Evolutionary conservation across 2,113 vertebrate genomes (phyloP).

Genomic region (Salvelinus namaycush): DNA sequence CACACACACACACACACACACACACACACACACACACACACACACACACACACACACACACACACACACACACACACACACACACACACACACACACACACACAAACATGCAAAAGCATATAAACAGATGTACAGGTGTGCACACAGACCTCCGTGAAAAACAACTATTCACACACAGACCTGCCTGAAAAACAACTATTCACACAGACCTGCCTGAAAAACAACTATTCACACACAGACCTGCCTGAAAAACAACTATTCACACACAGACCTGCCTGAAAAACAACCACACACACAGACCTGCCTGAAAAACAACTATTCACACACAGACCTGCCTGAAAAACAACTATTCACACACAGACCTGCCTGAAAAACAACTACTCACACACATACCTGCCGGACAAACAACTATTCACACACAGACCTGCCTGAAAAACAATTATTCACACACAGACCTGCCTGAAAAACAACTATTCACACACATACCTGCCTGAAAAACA

Average conservation of each 20-base stretch:
- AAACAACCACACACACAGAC: background rate
- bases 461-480: background rate
- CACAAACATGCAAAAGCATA: background rate
- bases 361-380: too few relatives aligned
- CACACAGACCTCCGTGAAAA: background rate
- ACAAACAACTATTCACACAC: too few relatives aligned
- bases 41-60: background rate
- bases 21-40: background rate
- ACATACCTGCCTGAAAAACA: background rate
- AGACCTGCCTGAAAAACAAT: too few relatives aligned
- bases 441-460: background rate
- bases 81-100: background rate
- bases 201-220: background rate
- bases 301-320: too few relatives aligned
- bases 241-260: too few relatives aligned
- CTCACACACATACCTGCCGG: background rate
- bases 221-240: background rate
- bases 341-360: too few relatives aligned
- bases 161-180: background rate
- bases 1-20: background rate
- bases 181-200: background rate
- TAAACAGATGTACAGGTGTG: background rate
- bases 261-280: too few relatives aligned
- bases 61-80: background rate
- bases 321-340: too few relatives aligned